Evolutionary conservation across 2,888 invertebrate genomes (phyloP), one percentile per base, ranked within the genome.

Genomic region (Hofmannophila pseudospretella): DNA sequence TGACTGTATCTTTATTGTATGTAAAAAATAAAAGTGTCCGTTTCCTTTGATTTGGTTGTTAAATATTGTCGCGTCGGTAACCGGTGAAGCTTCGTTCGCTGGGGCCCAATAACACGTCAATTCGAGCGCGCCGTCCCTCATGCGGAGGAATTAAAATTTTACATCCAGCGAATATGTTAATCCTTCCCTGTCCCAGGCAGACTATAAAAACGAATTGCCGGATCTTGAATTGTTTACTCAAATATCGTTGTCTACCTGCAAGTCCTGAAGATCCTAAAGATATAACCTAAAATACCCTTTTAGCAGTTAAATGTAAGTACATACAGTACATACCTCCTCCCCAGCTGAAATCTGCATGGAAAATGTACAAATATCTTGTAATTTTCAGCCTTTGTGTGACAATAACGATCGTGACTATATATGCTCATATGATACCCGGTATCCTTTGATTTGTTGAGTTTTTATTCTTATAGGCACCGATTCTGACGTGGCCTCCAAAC

Each of bases 131-230:
- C 61, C 63, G 64, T 71, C 71, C 69, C 70, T 74, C 67, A 71
- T 66, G 73, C 67, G 53, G 51, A 62, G 57, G 74, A 76, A 81
- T 81, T 79, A 80, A 80, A 80, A 80, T 81, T 82, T 76, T 71
- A 81, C 70, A 75, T 76, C 53, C 70, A 74, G 67, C 67, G 71
- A 72, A 78, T 79, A 80, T 74, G 70, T 76, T 81, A 80, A 81
- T 78, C 77, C 73, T 70, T 75, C 59, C 58, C 62, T 60, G 70
- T 77, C 77, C 78, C 78, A 62, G 58, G 67, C 57, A 67, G 59
- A 62, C 67, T 60, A 74, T 80, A 75, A 80, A 80, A 80, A 70
- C 67, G 61, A 75, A 79, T 79, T 72, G 67, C 63, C 52, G 67
- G 68, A 73, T 77, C 78, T 77, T 77, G 68, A 74, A 77, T 72